Evolutionary conservation across 1,140 invertebrate genomes (phyloP), one percentile per base, ranked within the genome.

Genomic region (Sarcophaga bullata): DNA sequence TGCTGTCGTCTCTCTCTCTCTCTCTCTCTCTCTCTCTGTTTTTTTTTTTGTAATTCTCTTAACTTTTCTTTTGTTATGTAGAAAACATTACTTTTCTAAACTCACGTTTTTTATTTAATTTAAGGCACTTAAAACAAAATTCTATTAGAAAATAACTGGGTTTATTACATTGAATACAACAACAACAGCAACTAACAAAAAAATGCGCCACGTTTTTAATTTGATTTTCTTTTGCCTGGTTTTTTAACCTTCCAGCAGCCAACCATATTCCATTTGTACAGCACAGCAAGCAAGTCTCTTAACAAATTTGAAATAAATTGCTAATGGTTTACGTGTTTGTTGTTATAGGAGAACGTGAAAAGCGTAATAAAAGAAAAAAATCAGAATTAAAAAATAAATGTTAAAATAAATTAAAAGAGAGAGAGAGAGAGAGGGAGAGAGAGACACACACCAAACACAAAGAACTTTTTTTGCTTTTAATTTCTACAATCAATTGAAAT

Each of bases 111-210:
- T 25, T 17, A 68, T 68, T 68, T 68, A 68, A 68, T 19, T 17
- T 25, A 19, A 19, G 17, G 10, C 15, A 62, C 54, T 62, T 68
- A 19, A 68, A 68, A 58, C 25, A 58, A 68, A 25, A 7, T 68
- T 68, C n/a, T 68, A 68, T 68, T 68, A 68, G 19, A 68, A 68
- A 68, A 68, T 68, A 37, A 37, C n/a, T 68, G 19, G 62, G 62
- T 68, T 68, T 68, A 68, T 19, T 6, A 25, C n/a, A 68, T 52
- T 52, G 50, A n/a, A n/a, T 52, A 52, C 1, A 1, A 3, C 17
- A 68, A 68, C 17, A 25, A n/a, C 25, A 37, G 25, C 25, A n/a
- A n/a, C n/a, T n/a, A 62, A 19, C 49, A 37, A 37, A 37, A 37
- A 37, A 2, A 37, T 8, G 7, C 9, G 62, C n/a, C 62, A 68